Evolutionary conservation across 2,888 invertebrate species (phyloP), one percentile per base, ranked within the genome.

Genomic region (Athetis lepigone): DNA sequence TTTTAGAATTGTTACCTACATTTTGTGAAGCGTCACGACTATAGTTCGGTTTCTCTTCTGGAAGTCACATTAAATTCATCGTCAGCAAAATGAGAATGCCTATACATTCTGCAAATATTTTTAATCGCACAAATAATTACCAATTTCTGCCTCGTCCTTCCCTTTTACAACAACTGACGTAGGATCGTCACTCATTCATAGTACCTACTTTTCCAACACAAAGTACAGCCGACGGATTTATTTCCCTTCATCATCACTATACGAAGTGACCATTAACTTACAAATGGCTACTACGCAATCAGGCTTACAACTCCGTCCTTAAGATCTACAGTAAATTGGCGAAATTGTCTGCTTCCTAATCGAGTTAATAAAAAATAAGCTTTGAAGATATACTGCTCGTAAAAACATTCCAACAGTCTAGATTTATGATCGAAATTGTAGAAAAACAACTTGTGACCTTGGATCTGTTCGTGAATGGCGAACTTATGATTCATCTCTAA

Each of bases 301-400:
- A 51, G 19, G 11, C 16, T 16, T 23, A 18, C 33, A 39, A 43
- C 19, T 49, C 19, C 23, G 36, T 23, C 67, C 51, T 66, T n/a
- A 36, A 60, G 61, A 36, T 42, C 61, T 46, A 52, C 55, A 40
- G 39, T 43, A 46, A 62, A 60, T 70, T 62, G 72, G 62, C 60
- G 25, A 67, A 70, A 77, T 77, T 61, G 77, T 56, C 70, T 16
- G 47, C 55, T 74, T 77, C 74, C 77, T 77, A 77, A 77, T 77
- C 68, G 65, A 62, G 67, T 70, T 64, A 64, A 64, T 58, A 61
- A 57, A 75, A 70, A 70, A 63, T 40, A 16, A 8, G 29, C 40
- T 46, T 56, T 49, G 25, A 23, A 49, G 46, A 55, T 55, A 51
- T 40, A 59, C 13, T 27, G 19, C 56, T 57, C 56, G 19, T 54